Base-by-base conservation (phyloP, 2,888 invertebrate genomes). In the Luperina testacea region DNA sequence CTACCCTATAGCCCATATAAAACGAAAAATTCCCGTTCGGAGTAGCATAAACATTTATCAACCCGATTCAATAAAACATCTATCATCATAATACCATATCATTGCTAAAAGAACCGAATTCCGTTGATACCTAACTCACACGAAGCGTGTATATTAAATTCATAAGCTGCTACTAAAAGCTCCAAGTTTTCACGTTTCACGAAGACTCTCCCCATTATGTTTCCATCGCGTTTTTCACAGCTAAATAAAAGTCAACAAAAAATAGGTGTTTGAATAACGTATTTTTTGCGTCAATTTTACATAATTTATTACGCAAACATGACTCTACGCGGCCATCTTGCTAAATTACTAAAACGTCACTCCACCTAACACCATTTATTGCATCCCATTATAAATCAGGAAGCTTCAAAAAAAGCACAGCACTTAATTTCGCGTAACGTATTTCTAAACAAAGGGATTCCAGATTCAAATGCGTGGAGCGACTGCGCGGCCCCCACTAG, bases 271-370 rank as follows among this genome's bases (percentile, higher is more conserved):
- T 88, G 87, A 86, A 91, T 88, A 92, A 90, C 89, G 87, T 88
- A 89, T 91, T 90, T 77, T 91, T 90, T 81, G 84, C 91, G 89
- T 93, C 91, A 91, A 91, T 93, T 92, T 90, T 83, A 82, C 89
- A 88, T 93, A 93, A 93, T 93, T 93, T 92, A 93, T 93, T 91
- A 91, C 86, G 82, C 90, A 92, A 92, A 92, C 93, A 92, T 93
- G 92, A 93, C 92, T 93, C 83, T 86, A 91, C 87, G 87, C 78
- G 85, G 79, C 88, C 88, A 88, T 90, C 53, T 79, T 72, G 82
- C 89, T 89, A 86, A 90, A 90, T 78, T 69, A 82, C 89, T 87
- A 84, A 90, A 91, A 90, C 74, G 85, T 81, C 85, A 81, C 87
- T 92, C 91, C 88, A 81, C 79, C 82, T 89, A 79, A 76, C 75